Base-by-base conservation (phyloP, 2,888 invertebrate species). In the Xylota sylvarum region DNA sequence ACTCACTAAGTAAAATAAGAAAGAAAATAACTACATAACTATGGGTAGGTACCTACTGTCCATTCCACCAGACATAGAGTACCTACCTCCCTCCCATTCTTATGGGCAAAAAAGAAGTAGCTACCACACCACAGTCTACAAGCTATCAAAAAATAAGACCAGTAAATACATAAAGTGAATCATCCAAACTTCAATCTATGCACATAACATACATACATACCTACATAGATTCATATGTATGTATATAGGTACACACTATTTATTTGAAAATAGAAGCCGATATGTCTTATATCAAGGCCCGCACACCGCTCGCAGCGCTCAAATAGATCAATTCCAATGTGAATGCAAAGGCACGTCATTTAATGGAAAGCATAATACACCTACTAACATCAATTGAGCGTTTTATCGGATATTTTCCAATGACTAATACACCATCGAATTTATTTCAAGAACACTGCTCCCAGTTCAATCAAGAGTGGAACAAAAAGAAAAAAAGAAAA, bases 401-500 rank as follows among this genome's bases (percentile, higher is more conserved):
- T 14, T 69, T 17, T 64, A 64, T 55, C 37, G 46, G 56, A n/a
- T 4, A 72, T 56, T 70, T 78, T 56, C 64, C 62, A 56, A 72
- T 70, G 70, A 72, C 72, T 64, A 46, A 79, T 35, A 56, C 37
- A 48, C 73, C 37, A 81, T 76, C 62, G 62, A 70, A 82, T 76
- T 82, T 69, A 76, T 82, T 82, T 82, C 81, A 76, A 82, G 67
- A 81, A 69, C 64, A 70, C 32, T 46, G 46, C 60, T 52, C 50
- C 9, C 65, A 52, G 60, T 65, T 69, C 40, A 50, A 77, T 58
- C 56, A 56, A 77, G 58, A 14, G 17, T 48, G 46, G 50, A 56
- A 50, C 32, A 32, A 69, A 32, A 62, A 19, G 48, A 37, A 9
- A 10, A 37, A 10, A 37, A 37, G 1, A 14, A 14, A 43, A 43